phyloP scores from a whole-genome alignment of 2,797 vertebrate genomes.

The Sciaenops ocellatus region DNA sequence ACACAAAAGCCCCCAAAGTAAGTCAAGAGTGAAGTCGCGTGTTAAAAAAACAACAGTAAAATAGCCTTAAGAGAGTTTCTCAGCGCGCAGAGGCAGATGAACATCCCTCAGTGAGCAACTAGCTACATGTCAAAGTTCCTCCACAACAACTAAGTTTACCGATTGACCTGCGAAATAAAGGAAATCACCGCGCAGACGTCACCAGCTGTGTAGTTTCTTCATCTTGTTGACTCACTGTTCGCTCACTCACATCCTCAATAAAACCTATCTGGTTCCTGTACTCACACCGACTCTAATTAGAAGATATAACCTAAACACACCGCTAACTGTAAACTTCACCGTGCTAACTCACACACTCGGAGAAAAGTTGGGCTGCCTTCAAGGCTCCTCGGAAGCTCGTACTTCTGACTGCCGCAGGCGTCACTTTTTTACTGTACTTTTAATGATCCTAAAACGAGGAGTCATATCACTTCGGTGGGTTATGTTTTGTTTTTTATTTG shows the following conservation, averaged over 20 bases:
- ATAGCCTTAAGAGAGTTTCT: neutral
- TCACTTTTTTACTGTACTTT: neutral
- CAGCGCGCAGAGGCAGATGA: neutral
- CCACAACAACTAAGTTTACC: slow-evolving; percentile 26
- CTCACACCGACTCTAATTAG: rapidly evolving
- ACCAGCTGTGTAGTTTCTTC: slow-evolving; percentile 42
- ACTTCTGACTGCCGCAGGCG: rapidly evolving
- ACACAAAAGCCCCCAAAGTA: neutral
- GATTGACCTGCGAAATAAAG: slow-evolving; percentile 50
- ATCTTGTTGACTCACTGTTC: slow-evolving; percentile 56
- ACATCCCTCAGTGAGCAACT: slow-evolving; percentile 15
- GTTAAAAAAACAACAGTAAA: neutral
- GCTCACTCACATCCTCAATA: slow-evolving; percentile 41
- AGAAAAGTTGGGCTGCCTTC: slow-evolving; percentile 52
- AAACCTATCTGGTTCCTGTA: rapidly evolving
- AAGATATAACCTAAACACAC: rapidly evolving
- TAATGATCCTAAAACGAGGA: neutral
- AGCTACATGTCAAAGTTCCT: slow-evolving; percentile 60
- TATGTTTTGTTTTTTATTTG: neutral
- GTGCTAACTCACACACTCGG: rapidly evolving
- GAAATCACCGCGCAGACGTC: slow-evolving; percentile 70
- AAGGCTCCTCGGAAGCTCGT: neutral
- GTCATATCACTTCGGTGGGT: neutral
- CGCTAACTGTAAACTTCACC: neutral
- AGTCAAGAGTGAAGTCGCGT: neutral